phyloP scores from a whole-genome alignment of 2,888 invertebrate species.

The Polyploca ridens region DNA sequence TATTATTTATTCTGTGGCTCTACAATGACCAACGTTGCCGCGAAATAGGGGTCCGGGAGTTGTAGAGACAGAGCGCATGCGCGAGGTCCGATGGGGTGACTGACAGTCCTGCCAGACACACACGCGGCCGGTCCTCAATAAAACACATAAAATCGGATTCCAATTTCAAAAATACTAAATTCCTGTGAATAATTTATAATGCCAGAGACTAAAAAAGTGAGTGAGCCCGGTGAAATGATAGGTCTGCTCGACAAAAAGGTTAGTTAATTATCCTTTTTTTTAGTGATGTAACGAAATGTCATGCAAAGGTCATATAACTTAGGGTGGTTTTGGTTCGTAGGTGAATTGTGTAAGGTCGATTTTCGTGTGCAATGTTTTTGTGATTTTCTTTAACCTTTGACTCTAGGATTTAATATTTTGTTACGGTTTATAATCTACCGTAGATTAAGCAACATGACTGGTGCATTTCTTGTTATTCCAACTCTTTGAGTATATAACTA shows the following conservation, averaged over 20 bases:
- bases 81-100: constrained; percentile 45
- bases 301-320: constrained; percentile 62
- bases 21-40: constrained; percentile 28
- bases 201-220: constrained; percentile 50
- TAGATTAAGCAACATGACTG: too few relatives aligned
- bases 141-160: constrained; percentile 26
- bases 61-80: constrained; percentile 52
- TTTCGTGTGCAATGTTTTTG: constrained; percentile 31
- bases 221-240: constrained; percentile 65
- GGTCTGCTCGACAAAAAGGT: constrained; percentile 75
- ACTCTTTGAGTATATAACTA: too few relatives aligned
- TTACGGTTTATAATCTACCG: too few relatives aligned
- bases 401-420: too few relatives aligned
- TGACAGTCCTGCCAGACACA: constrained; percentile 38
- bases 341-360: constrained; percentile 27
- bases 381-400: not conserved
- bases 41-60: constrained; percentile 53
- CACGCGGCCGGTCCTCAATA: constrained; percentile 35
- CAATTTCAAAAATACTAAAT: constrained; percentile 27
- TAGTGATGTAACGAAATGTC: constrained; percentile 51
- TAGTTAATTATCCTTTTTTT: constrained; percentile 40
- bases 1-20: not conserved
- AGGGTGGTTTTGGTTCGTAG: constrained; percentile 35
- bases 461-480: too few relatives aligned
- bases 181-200: constrained; percentile 44